These are phyloP conservation scores for Rhombomys opimus DNA, from an alignment of 2,113 vertebrate species.

Conservation along the genomic window DNA sequence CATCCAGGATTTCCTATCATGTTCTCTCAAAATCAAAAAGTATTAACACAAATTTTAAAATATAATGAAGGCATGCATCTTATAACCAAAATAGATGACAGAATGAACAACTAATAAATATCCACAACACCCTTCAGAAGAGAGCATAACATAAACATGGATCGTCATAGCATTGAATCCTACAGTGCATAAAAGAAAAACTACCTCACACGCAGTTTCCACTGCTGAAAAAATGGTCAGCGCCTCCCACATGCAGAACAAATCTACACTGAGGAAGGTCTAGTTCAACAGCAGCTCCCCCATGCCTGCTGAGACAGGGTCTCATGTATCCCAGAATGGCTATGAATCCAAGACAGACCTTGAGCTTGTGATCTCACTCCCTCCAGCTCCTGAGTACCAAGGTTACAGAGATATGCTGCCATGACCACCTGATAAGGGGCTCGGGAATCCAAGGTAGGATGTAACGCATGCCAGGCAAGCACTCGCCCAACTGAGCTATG, in stretches of 20 bases:
- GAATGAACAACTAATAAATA: slow-evolving; percentile 18
- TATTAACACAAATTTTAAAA: slow-evolving; percentile 9
- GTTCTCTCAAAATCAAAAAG: slow-evolving; percentile 48
- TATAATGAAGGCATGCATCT: not conserved
- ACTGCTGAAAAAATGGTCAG: not conserved
- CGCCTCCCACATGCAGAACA: not conserved
- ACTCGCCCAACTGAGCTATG: not conserved
- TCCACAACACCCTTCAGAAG: not conserved
- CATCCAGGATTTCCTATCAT: slow-evolving; percentile 4
- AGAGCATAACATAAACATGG: not conserved
- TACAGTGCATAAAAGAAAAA: not conserved
- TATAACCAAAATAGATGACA: slow-evolving; percentile 37
- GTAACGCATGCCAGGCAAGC: not conserved
- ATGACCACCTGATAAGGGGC: not conserved
- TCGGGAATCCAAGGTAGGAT: not conserved
- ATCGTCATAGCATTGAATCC: not conserved
- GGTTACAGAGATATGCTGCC: not conserved
- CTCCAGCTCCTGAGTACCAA: not conserved
- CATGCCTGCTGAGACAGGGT: not conserved
- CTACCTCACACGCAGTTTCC: not conserved
- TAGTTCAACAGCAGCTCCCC: not conserved
- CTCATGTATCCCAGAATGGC: not conserved
- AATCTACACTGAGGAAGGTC: not conserved
- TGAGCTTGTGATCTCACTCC: not conserved
- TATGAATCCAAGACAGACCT: not conserved